Conservation (phyloP, 1,140 invertebrate species). For the Geopemphigus sp. region DNA sequence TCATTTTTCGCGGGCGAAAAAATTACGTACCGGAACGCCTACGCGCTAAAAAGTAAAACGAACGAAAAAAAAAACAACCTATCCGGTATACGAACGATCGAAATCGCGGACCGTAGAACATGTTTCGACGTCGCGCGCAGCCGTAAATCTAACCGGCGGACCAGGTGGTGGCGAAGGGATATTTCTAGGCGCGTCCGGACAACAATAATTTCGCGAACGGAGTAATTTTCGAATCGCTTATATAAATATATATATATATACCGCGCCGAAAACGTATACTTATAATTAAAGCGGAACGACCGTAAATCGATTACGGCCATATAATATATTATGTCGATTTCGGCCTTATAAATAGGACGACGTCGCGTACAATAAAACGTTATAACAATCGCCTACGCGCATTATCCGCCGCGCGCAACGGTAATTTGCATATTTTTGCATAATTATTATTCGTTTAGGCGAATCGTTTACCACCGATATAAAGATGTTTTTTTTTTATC, state of each 20-base stretch:
- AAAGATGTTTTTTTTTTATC: not conserved
- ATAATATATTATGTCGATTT: not conserved
- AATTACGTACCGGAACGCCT: not conserved
- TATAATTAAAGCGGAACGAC: not conserved
- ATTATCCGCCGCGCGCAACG: too few species aligned
- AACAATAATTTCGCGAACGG: not conserved
- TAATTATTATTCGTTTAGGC: slow-evolving; percentile 6
- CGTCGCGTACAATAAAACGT: too few species aligned
- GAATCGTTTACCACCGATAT: slow-evolving; percentile 5
- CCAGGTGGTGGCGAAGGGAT: too few species aligned
- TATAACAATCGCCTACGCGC: not conserved
- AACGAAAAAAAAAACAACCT: too few species aligned
- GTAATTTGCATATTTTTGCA: slow-evolving; percentile 30
- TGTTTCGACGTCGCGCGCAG: too few species aligned
- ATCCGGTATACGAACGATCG: too few species aligned
- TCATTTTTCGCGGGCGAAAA: not conserved
- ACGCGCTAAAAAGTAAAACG: not conserved
- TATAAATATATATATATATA: not conserved
- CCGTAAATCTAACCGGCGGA: too few species aligned
- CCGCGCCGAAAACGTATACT: too few species aligned
- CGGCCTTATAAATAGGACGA: not conserved
- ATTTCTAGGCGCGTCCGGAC: not conserved
- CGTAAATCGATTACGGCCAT: not conserved
- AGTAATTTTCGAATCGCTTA: not conserved
- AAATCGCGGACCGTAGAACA: not conserved